These are phyloP conservation scores for Odontesthes bonariensis DNA, from an alignment of 2,113 vertebrate genomes.

Conservation along the genomic window DNA sequence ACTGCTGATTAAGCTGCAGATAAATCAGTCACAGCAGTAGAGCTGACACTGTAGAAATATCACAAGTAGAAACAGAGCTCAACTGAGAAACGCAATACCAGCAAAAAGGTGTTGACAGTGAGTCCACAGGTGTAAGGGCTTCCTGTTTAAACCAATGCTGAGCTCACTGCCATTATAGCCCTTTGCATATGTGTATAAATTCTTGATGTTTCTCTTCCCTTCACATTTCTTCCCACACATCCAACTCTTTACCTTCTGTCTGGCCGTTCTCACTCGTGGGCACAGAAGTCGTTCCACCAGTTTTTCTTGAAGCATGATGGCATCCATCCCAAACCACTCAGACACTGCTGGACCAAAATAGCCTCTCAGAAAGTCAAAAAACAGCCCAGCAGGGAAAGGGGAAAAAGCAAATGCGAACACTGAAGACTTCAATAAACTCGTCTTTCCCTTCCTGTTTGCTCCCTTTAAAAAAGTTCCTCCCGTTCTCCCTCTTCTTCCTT, in stretches of 20 bases:
- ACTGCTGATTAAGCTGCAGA: constrained; percentile 12
- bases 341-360: constrained; percentile 67
- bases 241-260: constrained; percentile 88
- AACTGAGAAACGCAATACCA: constrained; percentile 9
- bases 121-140: constrained; percentile 1
- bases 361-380: constrained; percentile 51
- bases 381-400: constrained; percentile 28
- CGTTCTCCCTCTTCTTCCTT: constrained; percentile 35
- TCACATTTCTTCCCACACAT: neutral
- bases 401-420: constrained; percentile 28
- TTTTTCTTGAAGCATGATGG: constrained; percentile 94
- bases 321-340: constrained; percentile 88
- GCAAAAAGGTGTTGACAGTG: constrained; percentile 12
- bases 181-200: neutral
- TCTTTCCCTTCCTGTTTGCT: constrained; percentile 40
- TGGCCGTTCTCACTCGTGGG: constrained; percentile 88
- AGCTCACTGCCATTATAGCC: neutral
- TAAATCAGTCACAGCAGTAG: constrained; percentile 29
- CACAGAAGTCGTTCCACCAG: constrained; percentile 94
- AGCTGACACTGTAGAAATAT: constrained; percentile 9
- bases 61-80: constrained; percentile 1
- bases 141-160: neutral
- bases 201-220: neutral
- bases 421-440: constrained; percentile 20
- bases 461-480: constrained; percentile 48